Conservation (phyloP, 2,888 invertebrate species). For the Chrysomela aeneicollis region DNA sequence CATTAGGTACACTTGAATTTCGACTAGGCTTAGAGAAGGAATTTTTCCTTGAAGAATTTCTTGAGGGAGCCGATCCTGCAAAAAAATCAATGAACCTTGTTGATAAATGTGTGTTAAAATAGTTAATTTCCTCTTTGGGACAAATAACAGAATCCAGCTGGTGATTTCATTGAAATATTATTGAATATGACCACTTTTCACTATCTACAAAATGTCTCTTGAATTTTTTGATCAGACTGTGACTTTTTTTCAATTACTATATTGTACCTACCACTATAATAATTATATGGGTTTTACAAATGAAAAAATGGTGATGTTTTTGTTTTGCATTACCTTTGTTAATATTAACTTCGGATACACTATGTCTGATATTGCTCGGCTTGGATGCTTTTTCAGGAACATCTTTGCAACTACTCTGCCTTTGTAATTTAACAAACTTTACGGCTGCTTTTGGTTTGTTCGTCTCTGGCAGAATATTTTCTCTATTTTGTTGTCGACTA, state of each 20-base stretch:
- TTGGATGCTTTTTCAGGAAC: conserved; percentile 50
- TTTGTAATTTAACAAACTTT: conserved; percentile 50
- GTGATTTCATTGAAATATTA: too few relatives aligned
- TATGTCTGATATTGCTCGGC: conserved; percentile 57
- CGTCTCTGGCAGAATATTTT: conserved; percentile 52
- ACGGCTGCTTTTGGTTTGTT: conserved; percentile 39
- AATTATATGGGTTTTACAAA: too few relatives aligned
- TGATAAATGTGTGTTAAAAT: background rate
- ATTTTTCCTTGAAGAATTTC: conserved; percentile 55
- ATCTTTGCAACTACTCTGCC: conserved; percentile 60
- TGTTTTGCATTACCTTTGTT: conserved; percentile 55
- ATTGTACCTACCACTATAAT: too few relatives aligned
- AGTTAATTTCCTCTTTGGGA: too few relatives aligned
- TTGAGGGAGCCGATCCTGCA: conserved; percentile 42
- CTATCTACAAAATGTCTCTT: too few relatives aligned
- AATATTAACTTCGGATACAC: conserved; percentile 59
- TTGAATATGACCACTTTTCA: too few relatives aligned
- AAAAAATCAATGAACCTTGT: conserved; percentile 16
- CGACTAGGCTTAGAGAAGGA: conserved; percentile 58
- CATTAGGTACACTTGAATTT: conserved; percentile 57
- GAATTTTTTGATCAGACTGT: too few relatives aligned
- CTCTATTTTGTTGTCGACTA: conserved; percentile 52
- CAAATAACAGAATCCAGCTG: too few relatives aligned
- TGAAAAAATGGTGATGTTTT: too few relatives aligned
- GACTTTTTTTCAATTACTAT: too few relatives aligned